Evolutionary conservation across 2,888 invertebrate species (phyloP), one percentile per base, ranked within the genome.

Genomic region (Scaptomyza parva): DNA sequence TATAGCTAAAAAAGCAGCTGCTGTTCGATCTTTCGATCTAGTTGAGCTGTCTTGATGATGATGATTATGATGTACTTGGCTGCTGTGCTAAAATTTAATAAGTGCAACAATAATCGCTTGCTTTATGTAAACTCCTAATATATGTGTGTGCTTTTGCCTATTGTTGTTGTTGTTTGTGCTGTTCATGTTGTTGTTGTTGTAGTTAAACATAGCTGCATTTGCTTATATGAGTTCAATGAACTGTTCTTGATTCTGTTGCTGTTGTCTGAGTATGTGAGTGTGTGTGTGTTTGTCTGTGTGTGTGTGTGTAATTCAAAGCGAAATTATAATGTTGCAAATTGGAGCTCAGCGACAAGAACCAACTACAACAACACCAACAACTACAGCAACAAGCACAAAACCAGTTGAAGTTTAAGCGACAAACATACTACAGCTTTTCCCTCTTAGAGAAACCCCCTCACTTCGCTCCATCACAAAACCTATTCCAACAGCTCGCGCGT

Each of bases 271-370:
- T 33, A 22, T 57, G 44, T 82, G 76, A 70, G 58, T 78, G 76
- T 82, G n/a, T n/a, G n/a, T n/a, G n/a, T 64, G 58, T 66, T 14
- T 26, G 28, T 51, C 35, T 63, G 26, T 60, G 44, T 33, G 28
- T 57, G 44, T 82, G 76, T 72, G 58, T 78, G 76, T 82, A 76
- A 81, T 83, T 77, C 80, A 76, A 78, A 77, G 83, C 81, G 53
- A 81, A 82, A 84, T 85, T 82, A 82, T 84, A 76, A 82, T 84
- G 82, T 72, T 74, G 76, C 76, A 75, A 76, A 76, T 75, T 76
- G 75, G 71, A 68, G 68, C 71, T 71, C 57, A 45, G 68, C 63
- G 52, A 70, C 58, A 33, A 54, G 54, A 69, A 59, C 43, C 50
- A 47, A 47, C 44, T 3, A 41, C 41, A 22, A 59, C 70, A 70